These are phyloP conservation scores for Psammodynastes pulverulentus DNA, from an alignment of 2,113 vertebrate genomes.

Conservation along the genomic window DNA sequence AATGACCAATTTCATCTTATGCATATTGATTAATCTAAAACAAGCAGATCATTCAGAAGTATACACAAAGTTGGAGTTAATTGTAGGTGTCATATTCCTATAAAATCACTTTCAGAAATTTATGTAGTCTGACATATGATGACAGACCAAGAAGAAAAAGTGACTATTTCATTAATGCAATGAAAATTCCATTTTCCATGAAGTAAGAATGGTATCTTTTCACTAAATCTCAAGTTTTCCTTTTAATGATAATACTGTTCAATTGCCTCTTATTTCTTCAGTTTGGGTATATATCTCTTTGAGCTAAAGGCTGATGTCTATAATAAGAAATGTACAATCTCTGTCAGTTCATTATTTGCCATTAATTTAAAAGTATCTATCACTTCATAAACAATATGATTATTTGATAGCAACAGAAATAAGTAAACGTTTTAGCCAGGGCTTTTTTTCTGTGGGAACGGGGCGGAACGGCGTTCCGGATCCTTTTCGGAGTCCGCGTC, in stretches of 20 bases:
- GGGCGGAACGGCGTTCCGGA: too few species aligned
- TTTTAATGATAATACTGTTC: neutral
- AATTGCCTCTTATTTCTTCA: slow-evolving; percentile 18
- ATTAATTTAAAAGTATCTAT: slow-evolving; percentile 42
- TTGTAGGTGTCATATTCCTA: neutral
- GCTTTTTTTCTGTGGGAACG: too few species aligned
- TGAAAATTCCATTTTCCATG: too few species aligned
- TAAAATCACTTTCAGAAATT: neutral
- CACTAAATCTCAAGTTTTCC: neutral
- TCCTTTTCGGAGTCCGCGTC: too few species aligned
- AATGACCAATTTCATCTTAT: neutral
- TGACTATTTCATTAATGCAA: too few species aligned
- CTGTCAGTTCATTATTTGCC: slow-evolving; percentile 30
- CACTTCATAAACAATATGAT: slow-evolving; percentile 6
- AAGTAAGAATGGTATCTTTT: too few species aligned
- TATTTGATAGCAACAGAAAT: too few species aligned
- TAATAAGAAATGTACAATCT: slow-evolving; percentile 50
- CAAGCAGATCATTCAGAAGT: neutral
- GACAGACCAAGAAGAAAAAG: neutral
- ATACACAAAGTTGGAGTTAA: neutral
- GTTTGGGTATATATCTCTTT: slow-evolving; percentile 36
- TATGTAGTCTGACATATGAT: neutral
- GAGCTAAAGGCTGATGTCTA: slow-evolving; percentile 29
- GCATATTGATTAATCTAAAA: too few species aligned
- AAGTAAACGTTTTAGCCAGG: too few species aligned